These are phyloP conservation scores for Tipula unca DNA, from an alignment of 2,888 invertebrate genomes.

Conservation along the genomic window DNA sequence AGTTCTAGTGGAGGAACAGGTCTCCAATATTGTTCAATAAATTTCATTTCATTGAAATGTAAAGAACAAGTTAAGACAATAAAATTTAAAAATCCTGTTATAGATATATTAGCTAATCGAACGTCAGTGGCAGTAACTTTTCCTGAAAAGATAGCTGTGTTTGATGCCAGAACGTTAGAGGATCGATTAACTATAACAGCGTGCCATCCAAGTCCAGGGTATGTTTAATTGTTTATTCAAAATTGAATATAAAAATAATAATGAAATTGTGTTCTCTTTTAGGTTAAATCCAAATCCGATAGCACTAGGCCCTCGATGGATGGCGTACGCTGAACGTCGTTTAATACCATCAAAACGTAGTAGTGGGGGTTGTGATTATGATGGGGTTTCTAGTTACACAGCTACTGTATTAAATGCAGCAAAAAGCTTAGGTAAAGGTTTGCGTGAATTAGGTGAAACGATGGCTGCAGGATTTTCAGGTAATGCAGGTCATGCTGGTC, in stretches of 20 bases:
- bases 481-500: constrained; percentile 40
- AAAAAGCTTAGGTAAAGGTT: constrained; percentile 83
- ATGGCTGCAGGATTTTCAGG: constrained; percentile 86
- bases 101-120: constrained; percentile 83
- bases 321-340: constrained; percentile 81
- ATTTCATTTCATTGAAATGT: constrained; percentile 66
- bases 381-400: constrained; percentile 80
- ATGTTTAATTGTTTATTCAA: constrained; percentile 35
- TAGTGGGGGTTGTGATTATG: constrained; percentile 75
- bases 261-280: background rate
- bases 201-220: constrained; percentile 81
- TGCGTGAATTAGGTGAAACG: constrained; percentile 83
- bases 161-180: constrained; percentile 81
- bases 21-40: constrained; percentile 69
- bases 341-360: constrained; percentile 68
- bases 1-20: constrained; percentile 52
- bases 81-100: constrained; percentile 84
- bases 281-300: constrained; percentile 63
- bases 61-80: constrained; percentile 60
- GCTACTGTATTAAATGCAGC: constrained; percentile 92
- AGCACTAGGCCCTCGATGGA: constrained; percentile 76
- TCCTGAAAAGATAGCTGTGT: constrained; percentile 81
- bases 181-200: constrained; percentile 81
- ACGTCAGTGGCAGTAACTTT: constrained; percentile 82
- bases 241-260: constrained; percentile 34